Conservation (phyloP, 2,888 invertebrate genomes). For the Pimpla rufipes region DNA sequence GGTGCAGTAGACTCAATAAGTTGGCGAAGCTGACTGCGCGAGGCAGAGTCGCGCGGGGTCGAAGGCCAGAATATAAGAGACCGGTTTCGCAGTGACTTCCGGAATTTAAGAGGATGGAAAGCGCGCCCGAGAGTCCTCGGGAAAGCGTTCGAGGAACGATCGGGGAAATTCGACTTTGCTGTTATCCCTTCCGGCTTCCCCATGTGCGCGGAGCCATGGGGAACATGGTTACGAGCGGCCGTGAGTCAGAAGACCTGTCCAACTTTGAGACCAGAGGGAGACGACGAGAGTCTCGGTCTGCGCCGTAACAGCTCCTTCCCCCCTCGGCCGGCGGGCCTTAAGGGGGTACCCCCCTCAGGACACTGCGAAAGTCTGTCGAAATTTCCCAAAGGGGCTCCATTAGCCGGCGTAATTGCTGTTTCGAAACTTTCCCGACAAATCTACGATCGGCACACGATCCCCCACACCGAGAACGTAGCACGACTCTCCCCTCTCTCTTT, state of each 20-base stretch:
- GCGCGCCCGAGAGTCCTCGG: constrained; percentile 6
- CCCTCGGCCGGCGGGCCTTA: constrained; percentile 15
- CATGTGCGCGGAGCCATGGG: constrained; percentile 24
- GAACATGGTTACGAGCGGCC: constrained; percentile 43
- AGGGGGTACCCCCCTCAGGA: constrained; percentile 33
- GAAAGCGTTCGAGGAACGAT: constrained; percentile 41
- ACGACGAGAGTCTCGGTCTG: constrained; percentile 9
- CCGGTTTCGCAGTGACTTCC: constrained; percentile 51
- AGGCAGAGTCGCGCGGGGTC: constrained; percentile 20
- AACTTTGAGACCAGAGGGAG: constrained; percentile 33
- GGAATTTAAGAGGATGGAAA: constrained; percentile 49
- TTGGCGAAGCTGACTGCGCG: constrained; percentile 16
- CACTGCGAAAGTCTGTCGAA: constrained; percentile 76
- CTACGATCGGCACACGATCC: constrained; percentile 77
- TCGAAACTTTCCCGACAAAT: constrained; percentile 80
- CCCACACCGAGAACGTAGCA: constrained; percentile 1
- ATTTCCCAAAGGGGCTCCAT: constrained; percentile 79
- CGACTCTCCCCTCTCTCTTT: background rate
- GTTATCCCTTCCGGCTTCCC: constrained; percentile 26
- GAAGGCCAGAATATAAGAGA: constrained; percentile 52
- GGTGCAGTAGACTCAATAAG: constrained; percentile 14
- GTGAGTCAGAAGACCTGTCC: constrained; percentile 43
- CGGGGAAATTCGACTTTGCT: constrained; percentile 47
- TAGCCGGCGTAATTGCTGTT: constrained; percentile 81
- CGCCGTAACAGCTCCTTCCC: constrained; percentile 8